Evolutionary conservation across 1,140 invertebrate species (phyloP).

Genomic region (Oscheius sp.): DNA sequence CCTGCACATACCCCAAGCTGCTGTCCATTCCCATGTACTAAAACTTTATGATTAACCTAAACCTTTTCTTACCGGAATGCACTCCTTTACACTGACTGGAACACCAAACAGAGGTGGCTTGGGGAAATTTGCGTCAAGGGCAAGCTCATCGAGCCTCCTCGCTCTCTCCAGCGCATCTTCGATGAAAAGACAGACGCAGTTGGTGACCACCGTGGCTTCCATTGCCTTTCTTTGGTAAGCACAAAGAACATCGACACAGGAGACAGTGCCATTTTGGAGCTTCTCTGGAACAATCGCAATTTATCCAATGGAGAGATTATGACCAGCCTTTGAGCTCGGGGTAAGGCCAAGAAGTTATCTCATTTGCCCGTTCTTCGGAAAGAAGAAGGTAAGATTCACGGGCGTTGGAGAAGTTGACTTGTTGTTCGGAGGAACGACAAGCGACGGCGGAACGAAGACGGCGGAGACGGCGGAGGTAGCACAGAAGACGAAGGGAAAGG

Average conservation of each 20-base stretch:
- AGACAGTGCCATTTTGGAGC: background rate
- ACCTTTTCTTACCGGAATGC: conserved; percentile 34
- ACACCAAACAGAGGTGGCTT: conserved; percentile 58
- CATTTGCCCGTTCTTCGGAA: background rate
- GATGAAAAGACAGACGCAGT: conserved; percentile 19
- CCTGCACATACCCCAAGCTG: background rate
- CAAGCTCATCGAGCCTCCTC: background rate
- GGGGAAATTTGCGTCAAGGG: background rate
- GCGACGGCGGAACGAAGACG: background rate
- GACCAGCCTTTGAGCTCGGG: background rate
- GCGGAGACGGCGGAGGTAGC: background rate
- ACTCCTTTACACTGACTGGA: conserved; percentile 58
- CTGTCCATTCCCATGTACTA: conserved; percentile 33
- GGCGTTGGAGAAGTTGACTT: background rate
- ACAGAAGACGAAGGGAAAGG: too few species aligned
- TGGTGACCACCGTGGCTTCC: background rate
- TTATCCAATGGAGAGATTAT: background rate
- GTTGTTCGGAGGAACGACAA: background rate
- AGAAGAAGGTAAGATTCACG: background rate
- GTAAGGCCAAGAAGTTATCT: background rate
- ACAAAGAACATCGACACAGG: background rate
- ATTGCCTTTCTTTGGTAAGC: conserved; percentile 11
- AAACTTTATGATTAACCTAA: background rate
- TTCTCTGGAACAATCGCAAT: conserved; percentile 9
- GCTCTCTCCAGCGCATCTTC: background rate